These are phyloP conservation scores for Hippocampus kuda DNA, from an alignment of 2,797 vertebrate species.

Conservation along the genomic window DNA sequence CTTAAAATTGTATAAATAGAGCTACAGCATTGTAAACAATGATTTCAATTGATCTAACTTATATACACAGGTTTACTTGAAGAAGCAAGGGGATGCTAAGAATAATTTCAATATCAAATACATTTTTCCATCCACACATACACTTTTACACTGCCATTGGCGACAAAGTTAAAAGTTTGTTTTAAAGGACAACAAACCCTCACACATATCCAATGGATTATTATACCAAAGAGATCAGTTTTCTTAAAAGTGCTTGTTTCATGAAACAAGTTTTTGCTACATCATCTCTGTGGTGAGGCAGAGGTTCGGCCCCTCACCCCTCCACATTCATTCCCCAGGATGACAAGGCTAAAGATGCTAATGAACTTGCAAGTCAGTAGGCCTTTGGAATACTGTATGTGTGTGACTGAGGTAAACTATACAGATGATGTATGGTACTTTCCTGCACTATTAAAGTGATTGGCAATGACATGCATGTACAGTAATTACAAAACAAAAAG, in stretches of 20 bases:
- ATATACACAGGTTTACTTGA: slow-evolving; percentile 53
- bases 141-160: slow-evolving; percentile 43
- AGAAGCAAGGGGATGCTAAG: slow-evolving; percentile 40
- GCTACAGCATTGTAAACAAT: slow-evolving; percentile 63
- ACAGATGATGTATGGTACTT: slow-evolving; percentile 5
- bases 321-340: slow-evolving; percentile 14
- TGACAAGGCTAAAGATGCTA: slow-evolving; percentile 43
- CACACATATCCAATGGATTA: slow-evolving; percentile 54
- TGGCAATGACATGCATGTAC: neutral
- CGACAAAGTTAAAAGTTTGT: slow-evolving; percentile 27
- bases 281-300: slow-evolving; percentile 44
- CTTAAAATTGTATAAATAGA: slow-evolving; percentile 62
- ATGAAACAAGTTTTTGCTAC: slow-evolving; percentile 66
- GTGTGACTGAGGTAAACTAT: slow-evolving; percentile 9
- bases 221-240: slow-evolving; percentile 55
- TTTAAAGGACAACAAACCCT: neutral
- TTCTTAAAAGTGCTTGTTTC: slow-evolving; percentile 67
- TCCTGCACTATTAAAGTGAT: neutral
- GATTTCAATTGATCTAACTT: slow-evolving; percentile 23
- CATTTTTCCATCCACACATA: slow-evolving; percentile 51
- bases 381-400: slow-evolving; percentile 25
- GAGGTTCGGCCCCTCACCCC: slow-evolving; percentile 28
- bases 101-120: slow-evolving; percentile 49
- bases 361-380: slow-evolving; percentile 28
- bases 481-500: neutral